Conservation (phyloP, 1,140 invertebrate genomes). For the Aphaenogaster ashmeadi region DNA sequence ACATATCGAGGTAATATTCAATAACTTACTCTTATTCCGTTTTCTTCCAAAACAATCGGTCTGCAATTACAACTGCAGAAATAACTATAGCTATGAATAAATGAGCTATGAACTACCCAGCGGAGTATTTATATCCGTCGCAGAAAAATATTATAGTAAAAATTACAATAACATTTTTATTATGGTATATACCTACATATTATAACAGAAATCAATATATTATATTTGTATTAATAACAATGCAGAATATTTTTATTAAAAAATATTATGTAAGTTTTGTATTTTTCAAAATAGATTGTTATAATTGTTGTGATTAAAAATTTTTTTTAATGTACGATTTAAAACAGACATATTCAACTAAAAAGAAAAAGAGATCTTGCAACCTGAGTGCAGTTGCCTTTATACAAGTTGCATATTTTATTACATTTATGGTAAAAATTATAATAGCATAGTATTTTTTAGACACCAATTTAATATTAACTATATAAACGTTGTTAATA, state of each 20-base stretch:
- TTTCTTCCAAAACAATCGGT: constrained; percentile 11
- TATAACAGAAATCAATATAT: background rate
- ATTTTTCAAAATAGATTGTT: background rate
- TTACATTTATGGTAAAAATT: background rate
- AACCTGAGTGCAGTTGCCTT: background rate
- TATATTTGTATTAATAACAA: background rate
- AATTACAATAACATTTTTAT: background rate
- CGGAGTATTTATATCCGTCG: background rate
- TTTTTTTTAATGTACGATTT: background rate
- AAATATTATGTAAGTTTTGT: background rate
- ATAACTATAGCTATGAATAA: constrained; percentile 5
- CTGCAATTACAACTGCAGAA: constrained; percentile 4
- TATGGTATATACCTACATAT: background rate
- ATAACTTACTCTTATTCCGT: background rate
- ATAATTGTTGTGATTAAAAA: background rate
- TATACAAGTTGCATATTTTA: background rate
- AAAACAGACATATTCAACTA: background rate
- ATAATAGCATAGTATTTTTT: background rate
- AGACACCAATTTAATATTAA: too few species aligned
- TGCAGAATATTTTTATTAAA: background rate
- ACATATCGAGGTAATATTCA: too few species aligned
- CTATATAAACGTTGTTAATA: too few species aligned
- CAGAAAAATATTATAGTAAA: background rate
- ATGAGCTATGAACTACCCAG: background rate
- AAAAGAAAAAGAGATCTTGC: background rate